phyloP scores from a whole-genome alignment of 2,797 vertebrate genomes.

The Hirundo rustica region DNA sequence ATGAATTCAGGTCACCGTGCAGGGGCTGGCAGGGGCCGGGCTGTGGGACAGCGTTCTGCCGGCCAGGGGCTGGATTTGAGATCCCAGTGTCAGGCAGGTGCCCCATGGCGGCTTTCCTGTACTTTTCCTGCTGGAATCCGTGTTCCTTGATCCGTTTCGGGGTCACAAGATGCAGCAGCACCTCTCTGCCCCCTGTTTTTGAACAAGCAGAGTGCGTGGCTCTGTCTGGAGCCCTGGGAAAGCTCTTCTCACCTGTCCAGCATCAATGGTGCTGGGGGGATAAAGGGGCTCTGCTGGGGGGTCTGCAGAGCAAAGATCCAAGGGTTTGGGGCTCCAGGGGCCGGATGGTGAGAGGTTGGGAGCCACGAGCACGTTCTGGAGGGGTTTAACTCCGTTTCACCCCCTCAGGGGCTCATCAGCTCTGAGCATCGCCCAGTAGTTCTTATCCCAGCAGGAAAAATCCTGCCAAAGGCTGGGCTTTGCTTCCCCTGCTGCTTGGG shows the following conservation, averaged over 20 bases:
- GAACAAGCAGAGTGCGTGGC: not conserved
- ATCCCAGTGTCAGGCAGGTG: not conserved
- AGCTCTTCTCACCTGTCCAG: not conserved
- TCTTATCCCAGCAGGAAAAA: not conserved
- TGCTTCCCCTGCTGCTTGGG: not conserved
- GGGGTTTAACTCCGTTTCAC: accelerated
- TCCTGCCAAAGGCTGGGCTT: not conserved
- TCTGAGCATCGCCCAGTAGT: not conserved
- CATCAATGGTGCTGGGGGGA: not conserved
- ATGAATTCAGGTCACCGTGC: not conserved
- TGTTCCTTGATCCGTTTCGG: not conserved
- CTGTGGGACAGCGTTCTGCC: not conserved
- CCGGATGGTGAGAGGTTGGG: not conserved
- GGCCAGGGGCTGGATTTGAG: not conserved
- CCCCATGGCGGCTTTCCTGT: not conserved
- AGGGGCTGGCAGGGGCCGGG: not conserved
- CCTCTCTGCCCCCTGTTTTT: not conserved
- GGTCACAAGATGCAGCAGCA: not conserved
- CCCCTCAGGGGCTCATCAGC: accelerated
- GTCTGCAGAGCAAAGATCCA: not conserved
- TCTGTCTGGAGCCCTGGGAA: not conserved
- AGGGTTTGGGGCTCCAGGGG: not conserved
- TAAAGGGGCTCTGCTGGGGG: not conserved
- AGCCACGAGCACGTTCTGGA: not conserved
- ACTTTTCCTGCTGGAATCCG: not conserved